Evolutionary conservation across 2,797 vertebrate species (phyloP).

Genomic region (Rallus crepitans): DNA sequence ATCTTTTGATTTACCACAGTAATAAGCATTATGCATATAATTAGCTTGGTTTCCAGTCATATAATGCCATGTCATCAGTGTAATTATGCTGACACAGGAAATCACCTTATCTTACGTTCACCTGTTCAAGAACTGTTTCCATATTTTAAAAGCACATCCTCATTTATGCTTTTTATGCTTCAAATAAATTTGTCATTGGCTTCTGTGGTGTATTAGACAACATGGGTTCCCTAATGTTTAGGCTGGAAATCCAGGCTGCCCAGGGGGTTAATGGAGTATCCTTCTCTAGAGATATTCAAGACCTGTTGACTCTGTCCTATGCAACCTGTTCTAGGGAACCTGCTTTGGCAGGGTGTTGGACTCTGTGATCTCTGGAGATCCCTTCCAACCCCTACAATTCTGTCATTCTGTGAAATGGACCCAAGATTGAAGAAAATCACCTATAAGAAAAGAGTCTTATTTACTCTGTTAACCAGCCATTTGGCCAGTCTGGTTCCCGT

Average conservation of each 20-base stretch:
- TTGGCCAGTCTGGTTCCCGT: neutral
- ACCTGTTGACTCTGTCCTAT: too few relatives aligned
- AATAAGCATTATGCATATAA: slow-evolving; percentile 2
- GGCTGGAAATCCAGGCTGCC: neutral
- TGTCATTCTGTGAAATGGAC: neutral
- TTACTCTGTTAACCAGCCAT: neutral
- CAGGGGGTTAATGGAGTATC: too few relatives aligned
- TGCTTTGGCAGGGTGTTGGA: too few relatives aligned
- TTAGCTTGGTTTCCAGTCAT: neutral
- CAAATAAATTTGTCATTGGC: neutral
- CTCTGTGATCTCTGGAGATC: too few relatives aligned
- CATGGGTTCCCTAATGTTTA: neutral
- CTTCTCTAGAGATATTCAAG: too few relatives aligned
- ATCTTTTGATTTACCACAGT: slow-evolving; percentile 1
- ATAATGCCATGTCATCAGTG: neutral
- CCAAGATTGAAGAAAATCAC: neutral
- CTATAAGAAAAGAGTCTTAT: neutral
- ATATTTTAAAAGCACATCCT: neutral
- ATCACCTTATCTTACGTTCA: neutral
- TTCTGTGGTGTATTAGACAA: neutral
- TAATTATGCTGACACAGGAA: neutral
- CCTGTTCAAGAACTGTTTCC: neutral
- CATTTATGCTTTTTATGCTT: neutral
- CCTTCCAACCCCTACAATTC: too few relatives aligned
- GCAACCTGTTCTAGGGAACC: too few relatives aligned